Percentiles rank a stretch among this genome's conserved stretches.
Evolutionary conservation across 2,797 vertebrate genomes (phyloP).

Genomic region (Clarias laeviceps): DNA sequence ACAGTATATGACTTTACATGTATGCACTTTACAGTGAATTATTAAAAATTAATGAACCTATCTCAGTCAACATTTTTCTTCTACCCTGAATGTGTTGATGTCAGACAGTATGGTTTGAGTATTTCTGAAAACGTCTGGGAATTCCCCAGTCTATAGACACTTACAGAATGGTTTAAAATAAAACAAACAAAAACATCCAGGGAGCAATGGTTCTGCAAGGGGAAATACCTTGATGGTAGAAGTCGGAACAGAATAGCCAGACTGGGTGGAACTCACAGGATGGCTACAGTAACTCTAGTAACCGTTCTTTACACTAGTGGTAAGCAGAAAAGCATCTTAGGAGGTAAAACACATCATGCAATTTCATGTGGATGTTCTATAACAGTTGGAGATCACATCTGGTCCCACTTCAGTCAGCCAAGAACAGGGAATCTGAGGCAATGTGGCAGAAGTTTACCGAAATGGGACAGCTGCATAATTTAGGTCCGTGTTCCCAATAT

Average conservation of each 20-base stretch:
- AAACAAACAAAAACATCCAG: not conserved
- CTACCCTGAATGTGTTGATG: not conserved
- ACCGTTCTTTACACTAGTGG: not conserved
- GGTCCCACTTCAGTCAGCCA: not conserved
- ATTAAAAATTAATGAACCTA: not conserved
- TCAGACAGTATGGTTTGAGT: not conserved
- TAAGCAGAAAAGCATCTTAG: not conserved
- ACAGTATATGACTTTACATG: constrained; percentile 11
- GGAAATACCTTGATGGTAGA: not conserved
- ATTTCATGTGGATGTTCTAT: not conserved
- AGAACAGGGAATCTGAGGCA: not conserved
- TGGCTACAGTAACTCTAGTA: not conserved
- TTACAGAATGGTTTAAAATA: not conserved
- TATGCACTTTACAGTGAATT: not conserved
- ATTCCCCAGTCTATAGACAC: not conserved
- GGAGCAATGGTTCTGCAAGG: not conserved
- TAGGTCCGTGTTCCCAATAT: not conserved
- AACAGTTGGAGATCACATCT: no score
- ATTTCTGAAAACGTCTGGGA: not conserved
- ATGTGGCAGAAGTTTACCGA: not conserved
- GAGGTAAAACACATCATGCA: not conserved
- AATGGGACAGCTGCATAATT: not conserved
- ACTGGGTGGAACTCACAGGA: not conserved
- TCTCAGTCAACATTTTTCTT: not conserved
- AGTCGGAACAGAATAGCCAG: not conserved